Conservation (phyloP, 1,140 invertebrate genomes). For the Planococcus citri region DNA sequence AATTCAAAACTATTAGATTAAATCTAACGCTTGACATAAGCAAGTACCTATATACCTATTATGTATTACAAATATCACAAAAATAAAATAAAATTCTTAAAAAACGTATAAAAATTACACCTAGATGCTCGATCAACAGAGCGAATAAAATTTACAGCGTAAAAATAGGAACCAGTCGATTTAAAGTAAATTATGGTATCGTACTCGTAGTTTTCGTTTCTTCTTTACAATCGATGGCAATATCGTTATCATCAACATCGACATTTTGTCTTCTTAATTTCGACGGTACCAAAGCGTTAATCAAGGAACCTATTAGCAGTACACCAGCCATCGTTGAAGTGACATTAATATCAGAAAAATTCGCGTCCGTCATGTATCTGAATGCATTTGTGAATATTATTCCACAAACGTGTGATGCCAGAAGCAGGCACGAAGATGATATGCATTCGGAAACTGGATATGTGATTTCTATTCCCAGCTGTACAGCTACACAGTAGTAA, state of each 20-base stretch:
- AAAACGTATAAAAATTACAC: no score
- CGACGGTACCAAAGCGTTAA: slow-evolving; percentile 56
- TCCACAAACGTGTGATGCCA: slow-evolving; percentile 57
- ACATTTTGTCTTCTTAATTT: slow-evolving; percentile 48
- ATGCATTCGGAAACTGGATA: slow-evolving; percentile 88
- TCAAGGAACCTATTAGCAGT: slow-evolving; percentile 49
- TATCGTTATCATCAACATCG: neutral
- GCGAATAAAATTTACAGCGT: neutral
- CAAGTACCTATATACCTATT: no score
- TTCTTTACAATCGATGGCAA: neutral
- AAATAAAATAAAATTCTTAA: no score
- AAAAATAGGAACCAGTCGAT: neutral
- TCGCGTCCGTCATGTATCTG: slow-evolving; percentile 41
- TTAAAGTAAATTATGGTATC: neutral
- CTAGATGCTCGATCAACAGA: no score
- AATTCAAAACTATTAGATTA: no score
- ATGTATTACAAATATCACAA: no score
- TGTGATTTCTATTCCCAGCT: slow-evolving; percentile 89
- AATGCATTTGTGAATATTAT: slow-evolving; percentile 59
- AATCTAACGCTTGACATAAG: no score
- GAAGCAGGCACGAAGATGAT: slow-evolving; percentile 73
- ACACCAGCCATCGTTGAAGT: slow-evolving; percentile 50
- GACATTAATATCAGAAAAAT: slow-evolving; percentile 48
- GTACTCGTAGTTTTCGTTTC: neutral
- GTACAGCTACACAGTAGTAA: slow-evolving; percentile 85